phyloP scores from a whole-genome alignment of 2,113 vertebrate genomes.

The Hippotragus niger region DNA sequence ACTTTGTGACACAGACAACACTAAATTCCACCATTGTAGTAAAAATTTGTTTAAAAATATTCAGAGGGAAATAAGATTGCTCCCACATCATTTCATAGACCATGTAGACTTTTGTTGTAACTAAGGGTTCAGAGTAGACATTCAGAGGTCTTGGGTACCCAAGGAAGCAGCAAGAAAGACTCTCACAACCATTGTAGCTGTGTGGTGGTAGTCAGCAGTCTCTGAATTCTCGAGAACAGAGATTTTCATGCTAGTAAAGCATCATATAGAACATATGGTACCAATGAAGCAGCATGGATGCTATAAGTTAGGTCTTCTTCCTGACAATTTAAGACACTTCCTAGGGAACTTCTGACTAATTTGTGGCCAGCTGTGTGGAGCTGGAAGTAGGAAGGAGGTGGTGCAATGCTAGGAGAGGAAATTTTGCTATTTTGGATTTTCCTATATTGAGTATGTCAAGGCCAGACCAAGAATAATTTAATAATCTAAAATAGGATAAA shows the following conservation, averaged over 20 bases:
- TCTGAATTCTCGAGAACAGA: neutral
- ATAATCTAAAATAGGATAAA: neutral
- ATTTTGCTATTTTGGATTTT: neutral
- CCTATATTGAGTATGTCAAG: neutral
- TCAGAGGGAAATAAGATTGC: neutral
- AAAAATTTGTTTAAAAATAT: neutral
- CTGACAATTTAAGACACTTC: neutral
- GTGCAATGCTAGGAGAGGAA: neutral
- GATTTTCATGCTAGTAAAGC: neutral
- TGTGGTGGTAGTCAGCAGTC: neutral
- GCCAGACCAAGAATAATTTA: neutral
- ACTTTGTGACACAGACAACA: neutral
- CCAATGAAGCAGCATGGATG: neutral
- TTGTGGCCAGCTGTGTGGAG: neutral
- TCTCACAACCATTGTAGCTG: neutral
- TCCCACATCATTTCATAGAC: neutral
- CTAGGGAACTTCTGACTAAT: neutral
- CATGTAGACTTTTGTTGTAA: neutral
- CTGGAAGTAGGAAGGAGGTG: neutral
- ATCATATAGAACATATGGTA: rapidly evolving
- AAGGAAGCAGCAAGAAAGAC: neutral
- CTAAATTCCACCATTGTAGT: neutral
- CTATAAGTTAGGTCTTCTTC: neutral
- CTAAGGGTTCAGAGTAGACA: neutral
- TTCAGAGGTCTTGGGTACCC: neutral